Evolutionary conservation across 2,888 invertebrate species (phyloP), one percentile per base, ranked within the genome.

Genomic region (Calameuta idolon): DNA sequence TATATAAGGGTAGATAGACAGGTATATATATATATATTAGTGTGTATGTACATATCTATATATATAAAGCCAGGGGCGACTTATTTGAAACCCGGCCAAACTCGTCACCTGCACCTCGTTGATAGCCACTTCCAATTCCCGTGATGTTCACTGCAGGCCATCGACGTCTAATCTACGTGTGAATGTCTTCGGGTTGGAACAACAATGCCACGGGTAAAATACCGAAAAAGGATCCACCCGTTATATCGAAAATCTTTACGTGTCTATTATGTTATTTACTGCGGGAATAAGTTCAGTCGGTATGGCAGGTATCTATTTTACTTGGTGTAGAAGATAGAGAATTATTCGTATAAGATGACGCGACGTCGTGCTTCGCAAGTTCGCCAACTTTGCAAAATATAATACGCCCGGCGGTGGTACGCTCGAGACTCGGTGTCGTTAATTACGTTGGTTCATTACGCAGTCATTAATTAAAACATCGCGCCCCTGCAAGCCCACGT

Each of bases 21-120:
- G 1, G 23, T 55, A 15, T 9, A 15, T 23, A 23, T 40, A 40
- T 4, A 23, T 55, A 55, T 55, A 35, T 12, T 12, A 12, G 35
- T 35, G 12, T 35, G 23, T 55, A 15, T 23, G 9, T 55, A 23
- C 0, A 55, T 23, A 55, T 9, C 9, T 55, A 55, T 55, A 23
- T 55, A 55, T 37, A 37, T 37, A 55, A 15, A 31, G 68, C 68
- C 68, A 35, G 68, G 35, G 55, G 68, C 34, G 34, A 55, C 55
- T 85, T 80, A 83, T 79, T 85, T 82, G 85, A 87, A 87, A 84
- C 80, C 81, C 82, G 78, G 85, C 82, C 84, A 85, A 87, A 85
- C 83, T 87, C 84, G 82, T 86, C 85, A 83, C 84, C 81, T 83
- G 81, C 79, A 75, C 77, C 79, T 73, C 79, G 79, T 78, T 81